Evolutionary conservation across 2,888 invertebrate genomes (phyloP).

Genomic region (Drosophila monieri): DNA sequence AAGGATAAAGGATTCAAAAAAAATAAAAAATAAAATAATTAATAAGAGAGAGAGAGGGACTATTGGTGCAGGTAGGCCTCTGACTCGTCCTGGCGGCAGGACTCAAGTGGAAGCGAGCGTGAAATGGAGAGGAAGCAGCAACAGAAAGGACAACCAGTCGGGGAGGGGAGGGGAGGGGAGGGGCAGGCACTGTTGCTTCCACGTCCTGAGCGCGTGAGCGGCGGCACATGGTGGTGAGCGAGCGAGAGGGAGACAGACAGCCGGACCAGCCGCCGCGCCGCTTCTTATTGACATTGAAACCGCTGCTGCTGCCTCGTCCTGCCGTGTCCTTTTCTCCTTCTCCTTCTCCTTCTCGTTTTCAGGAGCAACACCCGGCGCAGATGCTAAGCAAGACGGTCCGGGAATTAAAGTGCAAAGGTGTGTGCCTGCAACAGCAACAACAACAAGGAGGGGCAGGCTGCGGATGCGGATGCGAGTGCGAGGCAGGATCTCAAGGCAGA

Average conservation of each 20-base stretch:
- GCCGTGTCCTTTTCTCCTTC: neutral
- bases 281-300: constrained; percentile 62
- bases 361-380: constrained; percentile 74
- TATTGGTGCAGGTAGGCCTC: neutral
- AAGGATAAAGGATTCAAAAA: neutral
- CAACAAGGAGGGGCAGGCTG: constrained; percentile 1
- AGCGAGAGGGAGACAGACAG: constrained; percentile 31
- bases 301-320: constrained; percentile 16
- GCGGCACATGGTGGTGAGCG: constrained; percentile 16
- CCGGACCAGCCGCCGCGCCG: constrained; percentile 58
- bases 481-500: constrained; percentile 25
- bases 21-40: neutral
- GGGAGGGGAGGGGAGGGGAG: constrained; percentile 42
- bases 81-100: constrained; percentile 54
- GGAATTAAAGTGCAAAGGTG: constrained; percentile 72
- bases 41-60: too few relatives aligned
- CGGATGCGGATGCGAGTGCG: neutral
- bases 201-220: constrained; percentile 68
- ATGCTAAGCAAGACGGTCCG: constrained; percentile 73
- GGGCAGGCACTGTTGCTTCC: constrained; percentile 42
- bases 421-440: constrained; percentile 33
- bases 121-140: constrained; percentile 21
- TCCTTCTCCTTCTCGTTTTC: constrained; percentile 14
- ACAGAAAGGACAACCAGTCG: constrained; percentile 34
- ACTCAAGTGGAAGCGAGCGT: constrained; percentile 13